These are phyloP conservation scores for Antrozous pallidus DNA, from an alignment of 2,797 vertebrate genomes.

Conservation along the genomic window DNA sequence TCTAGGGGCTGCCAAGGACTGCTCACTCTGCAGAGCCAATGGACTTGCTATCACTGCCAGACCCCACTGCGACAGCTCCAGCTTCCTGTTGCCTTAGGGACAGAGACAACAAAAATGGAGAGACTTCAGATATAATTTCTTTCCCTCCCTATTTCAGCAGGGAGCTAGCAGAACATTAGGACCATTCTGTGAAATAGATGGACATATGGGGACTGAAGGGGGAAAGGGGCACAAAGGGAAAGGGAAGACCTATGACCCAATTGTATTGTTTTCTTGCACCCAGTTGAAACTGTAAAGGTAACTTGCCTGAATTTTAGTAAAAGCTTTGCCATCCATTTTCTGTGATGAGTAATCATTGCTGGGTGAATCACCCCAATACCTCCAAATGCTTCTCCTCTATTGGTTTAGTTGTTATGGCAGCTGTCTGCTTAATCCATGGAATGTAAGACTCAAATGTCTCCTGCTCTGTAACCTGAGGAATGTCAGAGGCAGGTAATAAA, in stretches of 20 bases:
- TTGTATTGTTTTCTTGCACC: conserved; percentile 39
- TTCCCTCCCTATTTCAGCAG: conserved; percentile 22
- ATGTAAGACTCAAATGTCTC: neutral
- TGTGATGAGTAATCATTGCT: neutral
- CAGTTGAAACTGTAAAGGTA: conserved; percentile 46
- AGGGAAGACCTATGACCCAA: neutral
- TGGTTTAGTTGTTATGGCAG: conserved; percentile 24
- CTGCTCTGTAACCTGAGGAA: conserved; percentile 55
- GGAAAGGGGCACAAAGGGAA: neutral
- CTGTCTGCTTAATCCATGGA: neutral
- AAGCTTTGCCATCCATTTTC: conserved; percentile 27
- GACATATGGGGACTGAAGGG: neutral
- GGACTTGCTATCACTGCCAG: conserved; percentile 28
- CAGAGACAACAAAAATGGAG: conserved; percentile 65
- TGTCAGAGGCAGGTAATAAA: conserved; percentile 69
- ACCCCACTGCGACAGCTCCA: neutral
- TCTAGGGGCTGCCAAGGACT: conserved; percentile 21
- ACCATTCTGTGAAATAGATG: neutral
- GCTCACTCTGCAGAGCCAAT: conserved; percentile 18
- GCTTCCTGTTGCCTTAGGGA: conserved; percentile 61
- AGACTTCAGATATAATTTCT: conserved; percentile 22
- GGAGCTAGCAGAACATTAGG: conserved; percentile 28
- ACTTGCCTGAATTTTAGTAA: conserved; percentile 34
- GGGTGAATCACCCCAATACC: neutral
- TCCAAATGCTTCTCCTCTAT: neutral